Conservation (phyloP, 2,797 vertebrate species). For the Sebastes miniatus region DNA sequence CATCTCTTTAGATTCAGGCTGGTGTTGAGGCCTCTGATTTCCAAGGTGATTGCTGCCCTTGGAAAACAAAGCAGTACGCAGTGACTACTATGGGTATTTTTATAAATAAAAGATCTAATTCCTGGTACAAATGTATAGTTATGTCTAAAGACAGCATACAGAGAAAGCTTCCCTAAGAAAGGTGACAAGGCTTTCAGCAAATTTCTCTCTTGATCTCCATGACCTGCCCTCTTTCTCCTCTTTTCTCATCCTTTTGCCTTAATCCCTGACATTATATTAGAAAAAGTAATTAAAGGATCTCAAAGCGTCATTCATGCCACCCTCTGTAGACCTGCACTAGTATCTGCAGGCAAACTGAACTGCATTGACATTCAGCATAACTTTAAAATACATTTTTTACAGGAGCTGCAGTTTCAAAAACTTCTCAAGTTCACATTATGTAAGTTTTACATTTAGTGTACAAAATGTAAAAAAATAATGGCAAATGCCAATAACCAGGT, state of each 20-base stretch:
- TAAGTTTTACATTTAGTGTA: background rate
- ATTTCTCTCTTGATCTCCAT: conserved; percentile 1
- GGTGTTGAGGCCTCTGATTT: background rate
- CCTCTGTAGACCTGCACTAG: background rate
- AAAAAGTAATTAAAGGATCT: background rate
- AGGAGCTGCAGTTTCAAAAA: background rate
- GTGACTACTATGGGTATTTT: background rate
- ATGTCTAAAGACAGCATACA: background rate
- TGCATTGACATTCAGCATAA: background rate
- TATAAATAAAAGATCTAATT: background rate
- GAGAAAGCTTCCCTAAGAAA: background rate
- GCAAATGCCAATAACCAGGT: background rate
- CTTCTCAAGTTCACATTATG: background rate
- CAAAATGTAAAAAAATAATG: background rate
- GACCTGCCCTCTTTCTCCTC: background rate
- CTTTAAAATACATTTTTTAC: background rate
- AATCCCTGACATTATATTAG: background rate
- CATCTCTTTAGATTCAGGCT: background rate
- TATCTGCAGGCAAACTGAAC: background rate
- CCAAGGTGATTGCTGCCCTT: conserved; percentile 20
- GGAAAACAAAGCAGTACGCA: conserved; percentile 1
- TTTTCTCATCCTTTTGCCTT: background rate
- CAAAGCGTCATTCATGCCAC: background rate
- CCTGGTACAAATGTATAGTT: background rate
- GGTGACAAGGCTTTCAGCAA: conserved; percentile 8